These are phyloP conservation scores for Eidolon helvum DNA, from an alignment of 2,113 vertebrate species.

Conservation along the genomic window DNA sequence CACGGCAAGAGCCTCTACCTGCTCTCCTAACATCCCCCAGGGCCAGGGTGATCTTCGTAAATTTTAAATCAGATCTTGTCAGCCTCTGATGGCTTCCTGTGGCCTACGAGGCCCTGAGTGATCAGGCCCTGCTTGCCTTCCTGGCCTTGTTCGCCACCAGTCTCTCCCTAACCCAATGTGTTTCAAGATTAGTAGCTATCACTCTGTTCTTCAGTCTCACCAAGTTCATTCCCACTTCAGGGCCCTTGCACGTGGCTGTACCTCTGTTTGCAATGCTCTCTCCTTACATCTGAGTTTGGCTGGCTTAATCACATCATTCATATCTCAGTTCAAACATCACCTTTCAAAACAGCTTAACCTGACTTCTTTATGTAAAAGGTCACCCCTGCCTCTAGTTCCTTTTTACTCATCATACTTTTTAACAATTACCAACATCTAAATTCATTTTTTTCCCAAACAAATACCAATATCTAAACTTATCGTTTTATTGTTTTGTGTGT, in stretches of 20 bases:
- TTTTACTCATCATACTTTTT: neutral
- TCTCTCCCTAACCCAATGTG: neutral
- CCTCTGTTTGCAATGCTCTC: neutral
- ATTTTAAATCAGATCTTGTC: neutral
- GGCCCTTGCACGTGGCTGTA: neutral
- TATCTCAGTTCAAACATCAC: neutral
- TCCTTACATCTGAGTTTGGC: neutral
- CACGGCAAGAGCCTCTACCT: neutral
- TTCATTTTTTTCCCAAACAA: neutral
- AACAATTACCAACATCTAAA: neutral
- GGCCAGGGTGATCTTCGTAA: neutral
- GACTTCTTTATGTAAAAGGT: neutral
- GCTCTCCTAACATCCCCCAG: neutral
- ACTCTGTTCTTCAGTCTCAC: neutral
- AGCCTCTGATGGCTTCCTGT: neutral
- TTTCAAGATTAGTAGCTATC: neutral
- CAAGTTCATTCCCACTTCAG: neutral
- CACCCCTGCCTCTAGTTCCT: fast-evolving
- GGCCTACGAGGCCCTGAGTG: neutral
- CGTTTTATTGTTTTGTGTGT: neutral
- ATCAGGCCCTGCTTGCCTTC: neutral
- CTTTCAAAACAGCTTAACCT: neutral
- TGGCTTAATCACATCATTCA: neutral
- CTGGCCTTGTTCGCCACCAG: neutral
- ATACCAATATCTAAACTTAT: neutral